phyloP scores from a whole-genome alignment of 92 coral and sea anemone genomes.

The Pocillopora grandis region DNA sequence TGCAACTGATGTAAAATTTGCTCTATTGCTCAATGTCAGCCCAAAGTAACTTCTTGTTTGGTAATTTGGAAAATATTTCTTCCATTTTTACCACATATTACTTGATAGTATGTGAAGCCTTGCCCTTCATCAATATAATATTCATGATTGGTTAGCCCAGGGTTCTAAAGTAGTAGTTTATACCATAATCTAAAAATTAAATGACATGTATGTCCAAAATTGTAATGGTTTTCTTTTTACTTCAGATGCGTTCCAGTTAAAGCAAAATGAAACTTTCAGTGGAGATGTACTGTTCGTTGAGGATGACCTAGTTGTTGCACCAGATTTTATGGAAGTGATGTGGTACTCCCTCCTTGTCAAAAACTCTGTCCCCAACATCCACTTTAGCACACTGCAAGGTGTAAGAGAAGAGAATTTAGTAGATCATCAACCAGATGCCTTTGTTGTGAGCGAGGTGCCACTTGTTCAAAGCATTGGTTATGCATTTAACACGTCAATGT shows the following conservation, averaged over 20 bases:
- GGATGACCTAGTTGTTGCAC: slow-evolving; percentile 88
- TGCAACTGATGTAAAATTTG: too few species aligned
- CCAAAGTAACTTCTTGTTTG: too few species aligned
- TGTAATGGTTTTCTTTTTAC: background rate
- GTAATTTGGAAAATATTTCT: too few species aligned
- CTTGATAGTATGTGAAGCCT: too few species aligned
- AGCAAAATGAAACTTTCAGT: slow-evolving; percentile 65
- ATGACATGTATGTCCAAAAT: background rate
- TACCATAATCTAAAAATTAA: too few species aligned
- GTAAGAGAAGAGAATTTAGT: slow-evolving; percentile 85
- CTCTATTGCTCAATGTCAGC: too few species aligned
- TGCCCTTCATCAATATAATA: too few species aligned
- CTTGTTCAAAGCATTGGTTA: slow-evolving; percentile 89
- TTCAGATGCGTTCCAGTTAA: slow-evolving; percentile 83
- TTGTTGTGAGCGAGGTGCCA: slow-evolving; percentile 88
- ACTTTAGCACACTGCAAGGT: slow-evolving; percentile 86
- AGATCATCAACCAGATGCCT: slow-evolving; percentile 89
- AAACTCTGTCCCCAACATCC: slow-evolving; percentile 68
- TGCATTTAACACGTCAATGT: slow-evolving; percentile 86
- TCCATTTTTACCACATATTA: too few species aligned
- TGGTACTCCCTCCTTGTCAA: slow-evolving; percentile 86
- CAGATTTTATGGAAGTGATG: slow-evolving; percentile 93
- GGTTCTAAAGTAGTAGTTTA: too few species aligned
- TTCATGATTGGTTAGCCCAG: too few species aligned
- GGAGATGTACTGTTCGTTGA: slow-evolving; percentile 94